Conservation (phyloP, 2,797 vertebrate genomes). For the Coilia nasus region DNA sequence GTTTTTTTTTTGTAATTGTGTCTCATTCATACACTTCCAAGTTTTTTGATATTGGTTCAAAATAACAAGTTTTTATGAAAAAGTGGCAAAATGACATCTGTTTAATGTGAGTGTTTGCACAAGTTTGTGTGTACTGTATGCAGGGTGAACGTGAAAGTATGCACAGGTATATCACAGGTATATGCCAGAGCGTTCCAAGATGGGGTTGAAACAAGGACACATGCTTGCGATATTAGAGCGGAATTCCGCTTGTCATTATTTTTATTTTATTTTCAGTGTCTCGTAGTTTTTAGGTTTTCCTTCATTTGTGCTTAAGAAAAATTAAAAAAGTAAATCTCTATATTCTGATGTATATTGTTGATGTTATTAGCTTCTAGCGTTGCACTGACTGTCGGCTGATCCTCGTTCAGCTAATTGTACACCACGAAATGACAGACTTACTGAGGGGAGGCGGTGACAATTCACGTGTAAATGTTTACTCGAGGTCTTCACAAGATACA, state of each 20-base stretch:
- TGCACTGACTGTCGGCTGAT: conserved; percentile 96
- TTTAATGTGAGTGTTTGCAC: conserved; percentile 78
- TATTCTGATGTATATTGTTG: conserved; percentile 81
- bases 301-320: conserved; percentile 54
- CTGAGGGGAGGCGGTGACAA: conserved; percentile 85
- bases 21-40: conserved; percentile 85
- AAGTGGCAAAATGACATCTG: conserved; percentile 70
- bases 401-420: conserved; percentile 86
- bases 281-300: conserved; percentile 62
- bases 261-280: conserved; percentile 50
- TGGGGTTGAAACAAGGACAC: conserved; percentile 47
- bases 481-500: conserved; percentile 88
- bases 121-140: conserved; percentile 77
- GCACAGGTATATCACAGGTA: conserved; percentile 50
- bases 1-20: conserved; percentile 78
- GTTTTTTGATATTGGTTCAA: conserved; percentile 77
- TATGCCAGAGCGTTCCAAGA: conserved; percentile 40
- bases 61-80: conserved; percentile 67
- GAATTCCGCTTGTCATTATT: conserved; percentile 66
- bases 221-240: conserved; percentile 66
- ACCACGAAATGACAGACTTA: conserved; percentile 74
- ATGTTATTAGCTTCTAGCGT: conserved; percentile 94
- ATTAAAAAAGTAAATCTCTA: conserved; percentile 68
- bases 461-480: conserved; percentile 99
- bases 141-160: conserved; percentile 59